A percentile compares a stretch with the other conserved stretches of the same genome.
These are phyloP conservation scores for Acrocyrtus sp. DNA, from an alignment of 2,888 invertebrate genomes.

Conservation along the genomic window DNA sequence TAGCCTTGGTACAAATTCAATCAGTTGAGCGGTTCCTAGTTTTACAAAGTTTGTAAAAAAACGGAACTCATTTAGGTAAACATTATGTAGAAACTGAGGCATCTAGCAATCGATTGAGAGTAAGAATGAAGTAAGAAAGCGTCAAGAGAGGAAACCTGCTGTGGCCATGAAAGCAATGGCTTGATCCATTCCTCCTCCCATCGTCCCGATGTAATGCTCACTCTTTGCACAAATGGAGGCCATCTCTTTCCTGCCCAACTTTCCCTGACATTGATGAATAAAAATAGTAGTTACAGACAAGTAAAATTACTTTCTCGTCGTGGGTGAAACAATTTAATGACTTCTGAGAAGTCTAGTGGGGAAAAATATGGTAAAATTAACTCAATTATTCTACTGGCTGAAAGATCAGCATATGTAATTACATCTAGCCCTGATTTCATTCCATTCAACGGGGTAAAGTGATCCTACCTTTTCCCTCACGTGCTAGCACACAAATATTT, in stretches of 20 bases:
- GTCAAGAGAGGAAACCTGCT: constrained; percentile 64
- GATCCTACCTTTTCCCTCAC: too few species aligned
- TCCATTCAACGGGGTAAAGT: too few species aligned
- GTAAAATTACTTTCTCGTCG: not conserved
- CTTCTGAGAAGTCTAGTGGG: too few species aligned
- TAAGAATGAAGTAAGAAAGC: not conserved
- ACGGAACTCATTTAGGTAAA: not conserved
- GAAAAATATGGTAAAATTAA: too few species aligned
- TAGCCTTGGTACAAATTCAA: constrained; percentile 88
- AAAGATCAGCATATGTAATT: too few species aligned
- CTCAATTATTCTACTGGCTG: too few species aligned
- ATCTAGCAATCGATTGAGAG: not conserved
- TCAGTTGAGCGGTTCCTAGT: constrained; percentile 89
- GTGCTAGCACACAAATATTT: too few species aligned
- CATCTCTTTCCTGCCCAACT: constrained; percentile 72
- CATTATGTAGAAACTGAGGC: not conserved
- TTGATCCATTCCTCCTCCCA: constrained; percentile 99
- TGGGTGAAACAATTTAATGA: not conserved
- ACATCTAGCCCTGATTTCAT: too few species aligned
- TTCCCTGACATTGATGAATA: constrained; percentile 51
- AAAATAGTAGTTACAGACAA: not conserved
- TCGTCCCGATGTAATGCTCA: constrained; percentile 95
- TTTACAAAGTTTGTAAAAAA: too few species aligned
- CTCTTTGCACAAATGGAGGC: constrained; percentile 89
- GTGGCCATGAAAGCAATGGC: constrained; percentile 93